Percentiles rank a stretch among this genome's conserved stretches.
Evolutionary conservation across 2,888 invertebrate species (phyloP).

Genomic region (Toxonevra muliebris): DNA sequence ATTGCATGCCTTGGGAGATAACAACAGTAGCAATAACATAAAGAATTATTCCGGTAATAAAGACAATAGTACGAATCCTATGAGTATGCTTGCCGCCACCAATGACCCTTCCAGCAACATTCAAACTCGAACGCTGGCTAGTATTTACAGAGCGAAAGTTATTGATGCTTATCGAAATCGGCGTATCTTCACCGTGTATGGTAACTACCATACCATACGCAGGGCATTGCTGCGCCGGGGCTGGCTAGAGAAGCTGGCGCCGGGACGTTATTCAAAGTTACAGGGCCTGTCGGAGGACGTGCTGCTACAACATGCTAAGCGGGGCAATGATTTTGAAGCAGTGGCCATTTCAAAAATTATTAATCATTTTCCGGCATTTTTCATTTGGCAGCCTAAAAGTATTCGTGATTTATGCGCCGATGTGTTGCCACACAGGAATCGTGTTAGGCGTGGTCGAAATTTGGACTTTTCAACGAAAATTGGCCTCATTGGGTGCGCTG

Average conservation of each 20-base stretch:
- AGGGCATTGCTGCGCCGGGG: constrained; percentile 72
- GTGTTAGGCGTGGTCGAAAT: constrained; percentile 50
- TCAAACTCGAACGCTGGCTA: constrained; percentile 47
- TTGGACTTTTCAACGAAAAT: constrained; percentile 67
- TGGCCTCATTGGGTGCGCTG: constrained; percentile 63
- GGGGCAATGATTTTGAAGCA: constrained; percentile 60
- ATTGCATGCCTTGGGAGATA: constrained; percentile 23
- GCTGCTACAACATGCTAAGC: constrained; percentile 53
- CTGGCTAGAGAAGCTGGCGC: constrained; percentile 77
- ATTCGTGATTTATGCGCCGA: constrained; percentile 51
- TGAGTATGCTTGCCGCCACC: constrained; percentile 1
- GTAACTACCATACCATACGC: constrained; percentile 55
- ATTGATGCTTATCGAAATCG: constrained; percentile 58
- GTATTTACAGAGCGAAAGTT: constrained; percentile 52
- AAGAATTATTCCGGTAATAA: background rate
- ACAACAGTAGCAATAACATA: background rate
- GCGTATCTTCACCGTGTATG: constrained; percentile 60
- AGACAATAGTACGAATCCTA: constrained; percentile 14
- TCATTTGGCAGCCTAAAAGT: constrained; percentile 73
- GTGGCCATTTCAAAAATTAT: constrained; percentile 71
- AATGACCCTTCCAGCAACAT: constrained; percentile 29
- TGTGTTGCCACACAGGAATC: constrained; percentile 55
- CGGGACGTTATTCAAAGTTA: constrained; percentile 52
- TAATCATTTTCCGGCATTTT: constrained; percentile 72
- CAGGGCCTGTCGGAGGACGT: constrained; percentile 54